A percentile compares a stretch with the other conserved stretches of the same genome.
Conservation (phyloP, 2,797 vertebrate genomes). For the Thaleichthys pacificus region DNA sequence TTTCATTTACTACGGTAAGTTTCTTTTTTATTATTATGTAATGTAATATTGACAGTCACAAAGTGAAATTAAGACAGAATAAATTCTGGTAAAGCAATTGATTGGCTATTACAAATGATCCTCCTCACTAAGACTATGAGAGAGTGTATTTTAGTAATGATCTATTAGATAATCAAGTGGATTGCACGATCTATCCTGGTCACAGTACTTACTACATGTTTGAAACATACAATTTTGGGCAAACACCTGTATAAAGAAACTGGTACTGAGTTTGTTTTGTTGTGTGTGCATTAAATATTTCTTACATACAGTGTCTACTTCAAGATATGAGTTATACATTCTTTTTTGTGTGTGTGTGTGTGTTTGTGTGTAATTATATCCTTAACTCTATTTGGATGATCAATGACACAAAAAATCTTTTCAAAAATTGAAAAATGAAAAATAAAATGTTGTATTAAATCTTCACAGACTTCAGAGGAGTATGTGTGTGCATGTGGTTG, state of each 20-base stretch:
- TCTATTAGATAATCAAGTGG: background rate
- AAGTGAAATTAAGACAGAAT: background rate
- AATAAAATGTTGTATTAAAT: background rate
- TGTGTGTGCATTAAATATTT: background rate
- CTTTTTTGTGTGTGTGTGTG: too few species aligned
- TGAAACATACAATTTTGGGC: too few species aligned
- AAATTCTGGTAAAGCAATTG: background rate
- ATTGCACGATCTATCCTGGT: background rate
- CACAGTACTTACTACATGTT: background rate
- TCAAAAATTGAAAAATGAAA: background rate
- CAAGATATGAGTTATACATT: too few species aligned
- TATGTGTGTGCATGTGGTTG: constrained; percentile 17
- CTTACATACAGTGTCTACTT: background rate
- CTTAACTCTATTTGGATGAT: too few species aligned
- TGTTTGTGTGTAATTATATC: background rate
- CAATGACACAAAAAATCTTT: too few species aligned
- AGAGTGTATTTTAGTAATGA: background rate
- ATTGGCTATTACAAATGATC: background rate
- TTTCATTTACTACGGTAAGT: background rate
- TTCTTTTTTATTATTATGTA: background rate
- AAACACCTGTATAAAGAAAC: background rate
- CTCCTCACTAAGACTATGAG: background rate
- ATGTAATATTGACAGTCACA: background rate
- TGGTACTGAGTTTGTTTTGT: background rate
- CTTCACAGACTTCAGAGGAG: constrained; percentile 24